Evolutionary conservation across 2,113 vertebrate species (phyloP).

Genomic region (Odocoileus hemionus): DNA sequence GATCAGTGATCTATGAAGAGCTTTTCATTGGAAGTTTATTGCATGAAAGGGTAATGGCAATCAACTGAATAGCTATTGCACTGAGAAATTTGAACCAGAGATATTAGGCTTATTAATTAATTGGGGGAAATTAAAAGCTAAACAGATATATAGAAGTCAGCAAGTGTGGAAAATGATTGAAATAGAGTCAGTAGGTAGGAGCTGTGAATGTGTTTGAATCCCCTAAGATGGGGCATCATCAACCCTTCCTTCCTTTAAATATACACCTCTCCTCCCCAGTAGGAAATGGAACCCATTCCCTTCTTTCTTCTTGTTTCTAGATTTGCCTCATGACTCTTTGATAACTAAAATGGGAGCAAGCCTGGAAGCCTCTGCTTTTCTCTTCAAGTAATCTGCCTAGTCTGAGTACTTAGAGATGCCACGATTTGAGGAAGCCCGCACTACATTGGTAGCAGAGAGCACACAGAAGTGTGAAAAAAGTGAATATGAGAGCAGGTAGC

Average conservation of each 20-base stretch:
- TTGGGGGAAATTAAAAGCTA: not conserved
- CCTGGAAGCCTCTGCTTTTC: not conserved
- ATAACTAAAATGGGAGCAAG: not conserved
- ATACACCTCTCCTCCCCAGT: not conserved
- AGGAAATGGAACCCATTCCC: not conserved
- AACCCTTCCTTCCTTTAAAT: not conserved
- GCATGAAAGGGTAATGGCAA: not conserved
- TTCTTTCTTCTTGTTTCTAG: not conserved
- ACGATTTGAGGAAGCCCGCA: not conserved
- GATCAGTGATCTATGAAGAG: not conserved
- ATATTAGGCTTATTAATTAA: not conserved
- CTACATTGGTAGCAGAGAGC: accelerated
- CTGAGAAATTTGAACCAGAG: not conserved
- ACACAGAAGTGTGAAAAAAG: not conserved
- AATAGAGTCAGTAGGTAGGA: not conserved
- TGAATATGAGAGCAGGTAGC: not conserved
- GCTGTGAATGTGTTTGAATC: not conserved
- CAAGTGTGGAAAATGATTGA: not conserved
- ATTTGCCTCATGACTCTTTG: not conserved
- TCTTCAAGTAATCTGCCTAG: not conserved
- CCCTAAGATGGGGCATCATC: not conserved
- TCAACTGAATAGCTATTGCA: not conserved
- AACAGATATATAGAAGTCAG: not conserved
- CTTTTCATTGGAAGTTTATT: not conserved
- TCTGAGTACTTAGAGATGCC: not conserved